Conservation (phyloP, 2,113 vertebrate species). For the Sebastes fasciatus region DNA sequence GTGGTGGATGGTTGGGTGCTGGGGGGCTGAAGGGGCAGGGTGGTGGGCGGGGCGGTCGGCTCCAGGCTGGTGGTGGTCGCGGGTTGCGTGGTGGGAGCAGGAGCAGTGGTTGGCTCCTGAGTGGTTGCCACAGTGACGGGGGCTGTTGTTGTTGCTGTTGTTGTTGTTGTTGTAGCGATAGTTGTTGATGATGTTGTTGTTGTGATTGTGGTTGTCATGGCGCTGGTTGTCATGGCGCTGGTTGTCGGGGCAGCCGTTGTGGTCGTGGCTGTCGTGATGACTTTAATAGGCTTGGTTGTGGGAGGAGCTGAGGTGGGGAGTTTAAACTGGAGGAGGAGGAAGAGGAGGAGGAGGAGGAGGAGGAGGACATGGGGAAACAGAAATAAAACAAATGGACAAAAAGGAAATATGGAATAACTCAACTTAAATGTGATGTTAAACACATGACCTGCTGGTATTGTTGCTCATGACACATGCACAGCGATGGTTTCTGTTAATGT, state of each 20-base stretch:
- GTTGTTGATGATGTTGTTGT: neutral
- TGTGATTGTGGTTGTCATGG: neutral
- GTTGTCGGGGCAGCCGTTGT: slow-evolving; percentile 53
- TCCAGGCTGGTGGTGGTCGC: slow-evolving; percentile 43
- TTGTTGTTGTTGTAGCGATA: slow-evolving; percentile 1
- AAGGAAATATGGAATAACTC: slow-evolving; percentile 38
- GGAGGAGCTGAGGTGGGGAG: slow-evolving; percentile 79
- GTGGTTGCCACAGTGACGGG: slow-evolving; percentile 54
- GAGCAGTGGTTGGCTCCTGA: slow-evolving; percentile 36
- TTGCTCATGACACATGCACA: slow-evolving; percentile 12
- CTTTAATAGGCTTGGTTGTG: slow-evolving; percentile 71
- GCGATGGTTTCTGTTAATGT: slow-evolving; percentile 10
- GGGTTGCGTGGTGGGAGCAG: slow-evolving; percentile 6
- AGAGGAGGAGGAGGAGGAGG: slow-evolving; percentile 34
- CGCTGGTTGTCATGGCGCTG: slow-evolving; percentile 30
- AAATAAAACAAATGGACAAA: slow-evolving; percentile 53
- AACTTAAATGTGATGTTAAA: slow-evolving; percentile 50
- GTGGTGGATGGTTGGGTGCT: slow-evolving; percentile 31
- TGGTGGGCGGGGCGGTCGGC: slow-evolving; percentile 36
- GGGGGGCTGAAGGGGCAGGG: slow-evolving; percentile 39
- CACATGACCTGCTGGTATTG: slow-evolving; percentile 35
- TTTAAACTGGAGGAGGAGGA: slow-evolving; percentile 76
- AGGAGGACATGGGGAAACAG: slow-evolving; percentile 49
- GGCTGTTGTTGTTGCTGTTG: slow-evolving; percentile 13
- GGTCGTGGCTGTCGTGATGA: slow-evolving; percentile 64